Evolutionary conservation across 2,113 vertebrate genomes (phyloP).

Genomic region (Oriolus oriolus): DNA sequence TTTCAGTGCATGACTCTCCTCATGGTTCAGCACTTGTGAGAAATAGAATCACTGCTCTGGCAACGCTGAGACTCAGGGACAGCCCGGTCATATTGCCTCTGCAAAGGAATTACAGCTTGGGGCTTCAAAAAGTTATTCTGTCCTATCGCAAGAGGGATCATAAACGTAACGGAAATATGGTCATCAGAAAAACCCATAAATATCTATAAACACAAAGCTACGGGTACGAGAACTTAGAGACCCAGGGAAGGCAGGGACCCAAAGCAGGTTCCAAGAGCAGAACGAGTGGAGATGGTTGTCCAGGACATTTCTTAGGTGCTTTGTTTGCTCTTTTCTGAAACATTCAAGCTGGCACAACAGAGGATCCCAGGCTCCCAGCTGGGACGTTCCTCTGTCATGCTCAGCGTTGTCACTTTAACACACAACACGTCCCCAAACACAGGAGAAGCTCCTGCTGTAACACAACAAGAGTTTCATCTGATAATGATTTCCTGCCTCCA

Average conservation of each 20-base stretch:
- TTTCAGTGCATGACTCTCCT: background rate
- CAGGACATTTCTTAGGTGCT: background rate
- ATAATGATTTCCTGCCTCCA: background rate
- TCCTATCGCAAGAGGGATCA: rapidly evolving
- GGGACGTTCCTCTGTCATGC: background rate
- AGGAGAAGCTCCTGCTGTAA: background rate
- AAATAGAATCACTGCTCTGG: rapidly evolving
- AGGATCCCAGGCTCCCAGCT: background rate
- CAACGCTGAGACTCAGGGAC: rapidly evolving
- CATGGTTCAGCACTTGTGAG: background rate
- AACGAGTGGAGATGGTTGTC: rapidly evolving
- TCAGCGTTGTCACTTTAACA: background rate
- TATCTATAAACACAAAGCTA: background rate
- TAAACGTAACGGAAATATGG: rapidly evolving
- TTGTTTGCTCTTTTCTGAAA: background rate
- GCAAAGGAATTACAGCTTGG: background rate
- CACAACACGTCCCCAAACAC: background rate
- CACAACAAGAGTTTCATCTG: background rate
- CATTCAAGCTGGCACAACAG: rapidly evolving
- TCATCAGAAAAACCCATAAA: background rate
- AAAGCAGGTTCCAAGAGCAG: background rate
- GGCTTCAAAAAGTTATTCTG: background rate
- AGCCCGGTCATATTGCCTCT: background rate
- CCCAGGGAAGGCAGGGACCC: background rate
- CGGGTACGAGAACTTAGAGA: background rate